Evolutionary conservation across 2,888 invertebrate species (phyloP), one percentile per base, ranked within the genome.

Genomic region (Exocentrus adspersus): DNA sequence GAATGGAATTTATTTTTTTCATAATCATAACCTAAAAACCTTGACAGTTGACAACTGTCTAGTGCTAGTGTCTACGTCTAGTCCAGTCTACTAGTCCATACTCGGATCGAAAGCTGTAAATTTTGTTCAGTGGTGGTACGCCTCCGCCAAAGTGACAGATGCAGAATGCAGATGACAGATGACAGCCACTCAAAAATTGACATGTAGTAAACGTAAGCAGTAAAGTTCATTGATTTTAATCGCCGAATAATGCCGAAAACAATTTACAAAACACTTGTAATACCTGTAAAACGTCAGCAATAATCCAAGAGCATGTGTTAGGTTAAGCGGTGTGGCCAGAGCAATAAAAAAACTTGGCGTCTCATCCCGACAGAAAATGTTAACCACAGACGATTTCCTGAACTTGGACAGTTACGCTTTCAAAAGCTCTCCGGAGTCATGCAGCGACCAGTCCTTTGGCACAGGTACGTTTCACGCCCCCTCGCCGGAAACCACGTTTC

Each of bases 381-480:
- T 80, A 71, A 77, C 76, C n/a, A 77, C 79, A 0, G 78, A 77
- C 61, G 78, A 78, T 52, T 69, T 57, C 17, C 71, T 77, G 51
- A 61, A 65, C 61, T 65, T 76, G 45, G 76, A 74, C 30, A 75
- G 77, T 58, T 81, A 80, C 65, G 72, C 68, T 59, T 80, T 77
- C 62, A 77, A 79, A 68, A 77, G 75, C 59, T 81, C 81, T 19
- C 81, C 81, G 16, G 79, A 79, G 65, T 80, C 80, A 17, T 78
- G 76, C 61, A 78, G 76, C 54, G 78, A 77, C 53, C 76, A 76
- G 63, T 79, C 79, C 1, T 79, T 75, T 64, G 67, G 72, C 54
- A 78, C 78, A 73, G 80, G 80, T 80, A 76, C 63, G 19, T 45
- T 37, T 37, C 5, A 56, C 60, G 32, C 57, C 46, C 57, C 57